phyloP scores from a whole-genome alignment of 1,140 invertebrate genomes.

The Pentalonia nigronervosa region DNA sequence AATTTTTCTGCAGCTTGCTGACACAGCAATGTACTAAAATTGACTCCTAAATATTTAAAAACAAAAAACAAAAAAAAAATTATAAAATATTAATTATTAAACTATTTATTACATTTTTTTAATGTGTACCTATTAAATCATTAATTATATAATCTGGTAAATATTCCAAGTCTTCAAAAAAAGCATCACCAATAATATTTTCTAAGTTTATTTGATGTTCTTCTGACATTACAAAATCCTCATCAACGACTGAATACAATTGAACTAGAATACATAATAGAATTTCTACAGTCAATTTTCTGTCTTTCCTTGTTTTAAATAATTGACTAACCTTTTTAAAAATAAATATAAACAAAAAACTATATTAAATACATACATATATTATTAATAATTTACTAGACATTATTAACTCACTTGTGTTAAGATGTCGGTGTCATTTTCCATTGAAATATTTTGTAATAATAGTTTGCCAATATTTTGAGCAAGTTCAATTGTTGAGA shows the following conservation, averaged over 20 bases:
- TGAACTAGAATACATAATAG: slow-evolving; percentile 49
- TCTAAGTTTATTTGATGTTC: slow-evolving; percentile 34
- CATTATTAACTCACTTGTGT: slow-evolving; percentile 2
- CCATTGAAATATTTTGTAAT: slow-evolving; percentile 49
- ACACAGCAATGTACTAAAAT: background rate
- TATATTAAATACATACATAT: background rate
- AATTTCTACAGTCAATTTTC: slow-evolving; percentile 49
- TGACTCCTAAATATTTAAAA: background rate
- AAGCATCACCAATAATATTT: slow-evolving; percentile 32
- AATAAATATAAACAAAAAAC: background rate
- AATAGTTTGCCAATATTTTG: slow-evolving; percentile 54
- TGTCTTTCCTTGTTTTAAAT: slow-evolving; percentile 53
- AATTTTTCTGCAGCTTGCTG: slow-evolving; percentile 51
- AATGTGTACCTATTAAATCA: slow-evolving; percentile 40
- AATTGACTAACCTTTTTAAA: slow-evolving; percentile 35
- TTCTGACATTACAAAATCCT: slow-evolving; percentile 42
- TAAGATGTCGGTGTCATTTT: slow-evolving; percentile 35
- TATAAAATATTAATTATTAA: background rate
- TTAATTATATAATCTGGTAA: slow-evolving; percentile 45
- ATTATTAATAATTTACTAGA: background rate
- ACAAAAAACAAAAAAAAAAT: background rate
- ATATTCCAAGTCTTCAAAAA: slow-evolving; percentile 37
- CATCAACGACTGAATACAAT: slow-evolving; percentile 45
- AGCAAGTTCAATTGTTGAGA: slow-evolving; percentile 49
- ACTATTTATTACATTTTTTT: background rate